Percentiles rank a stretch among this genome's conserved stretches.
Evolutionary conservation across 2,113 vertebrate genomes (phyloP).

Genomic region (Puffinus mauretanicus): DNA sequence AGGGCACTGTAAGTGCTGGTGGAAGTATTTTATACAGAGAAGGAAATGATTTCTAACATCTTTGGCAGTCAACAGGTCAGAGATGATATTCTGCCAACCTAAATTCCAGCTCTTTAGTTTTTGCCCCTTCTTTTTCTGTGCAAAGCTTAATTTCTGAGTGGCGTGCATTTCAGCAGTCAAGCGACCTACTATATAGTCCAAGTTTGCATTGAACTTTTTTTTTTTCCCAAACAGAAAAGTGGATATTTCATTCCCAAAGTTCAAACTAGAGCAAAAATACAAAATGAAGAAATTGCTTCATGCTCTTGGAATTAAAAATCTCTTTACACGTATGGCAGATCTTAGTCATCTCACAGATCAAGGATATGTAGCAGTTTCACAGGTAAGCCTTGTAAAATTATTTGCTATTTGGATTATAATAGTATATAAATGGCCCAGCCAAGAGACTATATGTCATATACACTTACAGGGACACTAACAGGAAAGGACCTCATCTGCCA

Average conservation of each 20-base stretch:
- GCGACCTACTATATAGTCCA: background rate
- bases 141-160: background rate
- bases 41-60: background rate
- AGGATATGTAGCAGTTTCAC: conserved; percentile 75
- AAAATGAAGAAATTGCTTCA: conserved; percentile 82
- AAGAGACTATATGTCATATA: background rate
- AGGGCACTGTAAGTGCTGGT: background rate
- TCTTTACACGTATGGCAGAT: conserved; percentile 81
- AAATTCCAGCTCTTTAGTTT: background rate
- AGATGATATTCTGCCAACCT: background rate
- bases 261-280: conserved; percentile 87
- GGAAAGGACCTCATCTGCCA: background rate
- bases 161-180: background rate
- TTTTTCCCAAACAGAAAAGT: conserved; percentile 74
- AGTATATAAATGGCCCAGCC: conserved; percentile 68
- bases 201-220: background rate
- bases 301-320: conserved; percentile 77
- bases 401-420: conserved; percentile 27
- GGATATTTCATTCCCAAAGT: conserved; percentile 87
- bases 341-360: conserved; percentile 78
- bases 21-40: background rate
- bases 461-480: background rate
- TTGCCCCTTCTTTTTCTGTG: background rate
- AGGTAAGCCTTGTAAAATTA: conserved; percentile 72
- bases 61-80: background rate